These are phyloP conservation scores for Aplochiton taeniatus DNA, from an alignment of 2,797 vertebrate species.

Conservation along the genomic window DNA sequence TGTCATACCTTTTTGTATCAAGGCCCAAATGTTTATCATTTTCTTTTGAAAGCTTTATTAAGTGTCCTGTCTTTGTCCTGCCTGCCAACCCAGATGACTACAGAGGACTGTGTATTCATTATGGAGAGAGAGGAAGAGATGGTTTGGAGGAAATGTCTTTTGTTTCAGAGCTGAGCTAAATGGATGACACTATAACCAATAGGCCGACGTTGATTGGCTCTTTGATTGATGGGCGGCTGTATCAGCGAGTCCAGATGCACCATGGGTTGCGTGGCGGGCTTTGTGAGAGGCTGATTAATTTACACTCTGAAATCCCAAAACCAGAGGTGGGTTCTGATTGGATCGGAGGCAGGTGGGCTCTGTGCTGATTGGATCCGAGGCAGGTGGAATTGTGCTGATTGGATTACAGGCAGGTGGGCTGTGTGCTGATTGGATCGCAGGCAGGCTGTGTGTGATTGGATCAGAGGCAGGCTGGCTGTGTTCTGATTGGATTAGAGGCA, in stretches of 20 bases:
- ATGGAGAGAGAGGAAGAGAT: too few relatives aligned
- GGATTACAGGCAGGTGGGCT: background rate
- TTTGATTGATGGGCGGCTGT: constrained; percentile 33
- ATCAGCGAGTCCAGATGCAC: constrained; percentile 43
- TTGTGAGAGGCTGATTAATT: constrained; percentile 42
- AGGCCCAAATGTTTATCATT: too few relatives aligned
- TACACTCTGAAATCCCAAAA: constrained; percentile 11
- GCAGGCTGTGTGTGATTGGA: constrained; percentile 5
- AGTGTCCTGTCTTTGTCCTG: too few relatives aligned
- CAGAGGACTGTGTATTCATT: too few relatives aligned
- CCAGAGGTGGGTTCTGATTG: background rate
- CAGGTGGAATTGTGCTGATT: constrained; percentile 24
- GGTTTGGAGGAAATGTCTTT: too few relatives aligned
- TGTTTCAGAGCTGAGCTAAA: too few relatives aligned
- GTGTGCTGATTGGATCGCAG: background rate
- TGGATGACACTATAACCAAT: too few relatives aligned
- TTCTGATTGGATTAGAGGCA: constrained; percentile 7
- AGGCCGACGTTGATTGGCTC: constrained; percentile 30
- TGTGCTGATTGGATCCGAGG: constrained; percentile 18
- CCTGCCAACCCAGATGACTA: too few relatives aligned
- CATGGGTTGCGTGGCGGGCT: constrained; percentile 33
- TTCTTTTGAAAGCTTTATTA: too few relatives aligned
- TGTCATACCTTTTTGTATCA: too few relatives aligned
- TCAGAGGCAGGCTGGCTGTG: constrained; percentile 46
- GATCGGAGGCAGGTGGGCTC: background rate